A percentile compares a stretch with the other conserved stretches of the same genome.
phyloP scores from a whole-genome alignment of 2,797 vertebrate species.

The Alexandromys oeconomus region DNA sequence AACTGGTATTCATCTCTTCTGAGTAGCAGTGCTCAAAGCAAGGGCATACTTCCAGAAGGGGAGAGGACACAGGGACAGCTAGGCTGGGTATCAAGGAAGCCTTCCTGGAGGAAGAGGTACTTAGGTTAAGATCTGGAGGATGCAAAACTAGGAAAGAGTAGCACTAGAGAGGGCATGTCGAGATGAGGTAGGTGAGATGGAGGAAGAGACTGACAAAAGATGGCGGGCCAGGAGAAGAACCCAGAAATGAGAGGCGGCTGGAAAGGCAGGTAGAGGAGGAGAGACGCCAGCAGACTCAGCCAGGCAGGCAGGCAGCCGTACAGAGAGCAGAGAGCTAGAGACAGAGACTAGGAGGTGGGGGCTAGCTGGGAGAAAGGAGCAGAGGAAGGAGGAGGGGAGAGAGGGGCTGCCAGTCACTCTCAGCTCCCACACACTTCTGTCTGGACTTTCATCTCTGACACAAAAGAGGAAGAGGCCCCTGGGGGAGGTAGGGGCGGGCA shows the following conservation, averaged over 20 bases:
- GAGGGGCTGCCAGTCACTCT: neutral
- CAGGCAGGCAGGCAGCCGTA: neutral
- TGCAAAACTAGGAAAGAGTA: neutral
- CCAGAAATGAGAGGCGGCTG: neutral
- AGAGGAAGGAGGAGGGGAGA: neutral
- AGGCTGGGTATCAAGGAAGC: neutral
- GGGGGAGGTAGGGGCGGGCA: neutral
- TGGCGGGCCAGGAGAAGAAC: neutral
- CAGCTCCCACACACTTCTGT: neutral
- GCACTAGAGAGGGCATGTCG: accelerated
- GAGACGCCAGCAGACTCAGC: neutral
- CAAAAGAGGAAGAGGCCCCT: constrained; percentile 23
- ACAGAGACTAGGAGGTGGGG: neutral
- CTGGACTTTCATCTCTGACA: constrained; percentile 72
- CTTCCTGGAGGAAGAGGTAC: constrained; percentile 33
- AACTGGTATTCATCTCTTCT: neutral
- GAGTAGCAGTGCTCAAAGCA: neutral
- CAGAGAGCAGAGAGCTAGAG: neutral
- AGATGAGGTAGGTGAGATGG: neutral
- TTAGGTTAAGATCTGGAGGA: neutral
- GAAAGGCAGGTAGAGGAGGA: neutral
- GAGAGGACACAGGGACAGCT: neutral
- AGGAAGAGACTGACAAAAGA: neutral
- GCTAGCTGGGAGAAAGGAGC: neutral
- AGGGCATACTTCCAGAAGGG: neutral